These are phyloP conservation scores for Tetragonisca angustula DNA, from an alignment of 2,888 invertebrate genomes.

Conservation along the genomic window DNA sequence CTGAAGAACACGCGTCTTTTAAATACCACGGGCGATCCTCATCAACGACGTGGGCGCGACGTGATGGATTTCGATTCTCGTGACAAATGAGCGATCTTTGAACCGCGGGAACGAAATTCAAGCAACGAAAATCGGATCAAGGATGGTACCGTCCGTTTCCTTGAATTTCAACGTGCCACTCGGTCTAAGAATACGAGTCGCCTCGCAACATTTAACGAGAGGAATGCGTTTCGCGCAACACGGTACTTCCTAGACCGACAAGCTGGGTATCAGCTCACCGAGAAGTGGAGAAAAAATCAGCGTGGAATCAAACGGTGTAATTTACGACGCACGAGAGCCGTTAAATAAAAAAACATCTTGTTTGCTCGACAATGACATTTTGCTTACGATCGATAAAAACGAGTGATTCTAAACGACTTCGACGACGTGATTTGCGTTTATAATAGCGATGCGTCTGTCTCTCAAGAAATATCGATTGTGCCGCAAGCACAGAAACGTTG, in stretches of 20 bases:
- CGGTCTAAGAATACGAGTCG: conserved; percentile 67
- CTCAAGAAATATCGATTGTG: neutral
- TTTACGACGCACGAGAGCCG: conserved; percentile 43
- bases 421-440: conserved; percentile 17
- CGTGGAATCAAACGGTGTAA: conserved; percentile 44
- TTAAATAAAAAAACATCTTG: conserved; percentile 38
- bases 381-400: conserved; percentile 13
- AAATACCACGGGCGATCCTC: neutral
- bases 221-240: conserved; percentile 65
- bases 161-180: conserved; percentile 49
- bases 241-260: conserved; percentile 64
- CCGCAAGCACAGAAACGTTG: neutral
- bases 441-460: neutral
- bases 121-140: conserved; percentile 47
- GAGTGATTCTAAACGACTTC: neutral
- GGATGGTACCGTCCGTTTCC: conserved; percentile 32
- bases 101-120: conserved; percentile 8
- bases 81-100: conserved; percentile 38
- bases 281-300: conserved; percentile 28
- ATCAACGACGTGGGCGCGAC: conserved; percentile 12
- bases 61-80: conserved; percentile 5
- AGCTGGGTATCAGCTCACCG: conserved; percentile 38
- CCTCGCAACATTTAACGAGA: conserved; percentile 60
- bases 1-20: neutral
- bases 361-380: conserved; percentile 11